phyloP scores from a whole-genome alignment of 2,888 invertebrate species.

The Folsomia manolachei region DNA sequence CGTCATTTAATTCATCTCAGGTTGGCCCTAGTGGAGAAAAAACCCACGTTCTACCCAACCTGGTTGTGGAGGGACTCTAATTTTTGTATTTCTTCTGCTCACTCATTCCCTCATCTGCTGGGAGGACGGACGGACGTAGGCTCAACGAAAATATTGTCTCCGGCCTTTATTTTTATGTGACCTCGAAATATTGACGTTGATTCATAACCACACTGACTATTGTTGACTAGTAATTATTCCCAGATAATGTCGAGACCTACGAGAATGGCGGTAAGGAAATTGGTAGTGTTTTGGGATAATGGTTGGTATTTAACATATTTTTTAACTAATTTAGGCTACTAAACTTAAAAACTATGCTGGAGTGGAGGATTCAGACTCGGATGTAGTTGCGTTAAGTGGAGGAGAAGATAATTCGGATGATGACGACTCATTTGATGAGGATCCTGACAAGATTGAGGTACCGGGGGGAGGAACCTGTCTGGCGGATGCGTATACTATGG shows the following conservation, averaged over 20 bases:
- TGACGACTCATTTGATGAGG: constrained; percentile 63
- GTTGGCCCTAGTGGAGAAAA: background rate
- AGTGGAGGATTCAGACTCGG: constrained; percentile 23
- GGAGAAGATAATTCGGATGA: constrained; percentile 46
- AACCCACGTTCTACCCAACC: background rate
- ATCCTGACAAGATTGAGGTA: constrained; percentile 87
- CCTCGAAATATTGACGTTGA: too few relatives aligned
- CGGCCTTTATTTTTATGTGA: too few relatives aligned
- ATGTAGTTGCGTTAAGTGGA: constrained; percentile 23
- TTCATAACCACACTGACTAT: too few relatives aligned
- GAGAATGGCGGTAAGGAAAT: constrained; percentile 18
- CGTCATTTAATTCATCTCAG: constrained; percentile 25
- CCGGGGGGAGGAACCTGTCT: constrained; percentile 87
- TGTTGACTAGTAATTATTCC: too few relatives aligned
- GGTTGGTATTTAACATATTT: background rate
- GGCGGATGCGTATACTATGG: constrained; percentile 63
- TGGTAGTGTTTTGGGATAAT: too few relatives aligned
- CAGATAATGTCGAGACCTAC: constrained; percentile 21
- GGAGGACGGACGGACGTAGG: too few relatives aligned
- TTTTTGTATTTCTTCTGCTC: constrained; percentile 9
- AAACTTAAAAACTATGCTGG: constrained; percentile 31
- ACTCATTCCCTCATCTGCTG: too few relatives aligned
- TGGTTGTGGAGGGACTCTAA: background rate
- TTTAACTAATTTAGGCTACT: constrained; percentile 27
- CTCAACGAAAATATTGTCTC: too few relatives aligned